phyloP scores from a whole-genome alignment of 2,797 vertebrate genomes.

The Vultur gryphus region DNA sequence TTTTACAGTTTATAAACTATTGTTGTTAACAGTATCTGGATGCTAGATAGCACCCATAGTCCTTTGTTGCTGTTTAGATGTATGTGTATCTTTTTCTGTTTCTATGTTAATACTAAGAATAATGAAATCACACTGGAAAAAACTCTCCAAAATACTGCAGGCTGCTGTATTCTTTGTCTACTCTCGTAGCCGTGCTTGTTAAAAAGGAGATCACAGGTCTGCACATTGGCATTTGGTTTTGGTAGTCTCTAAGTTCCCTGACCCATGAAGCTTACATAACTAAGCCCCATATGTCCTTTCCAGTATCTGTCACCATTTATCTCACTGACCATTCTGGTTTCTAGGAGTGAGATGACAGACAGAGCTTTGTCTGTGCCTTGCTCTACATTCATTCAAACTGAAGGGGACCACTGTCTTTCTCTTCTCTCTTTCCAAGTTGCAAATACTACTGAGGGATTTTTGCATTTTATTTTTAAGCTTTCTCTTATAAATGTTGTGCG shows the following conservation, averaged over 20 bases:
- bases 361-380: background rate
- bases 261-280: background rate
- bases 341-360: background rate
- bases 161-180: background rate
- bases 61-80: background rate
- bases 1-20: background rate
- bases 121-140: background rate
- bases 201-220: background rate
- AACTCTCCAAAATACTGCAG: background rate
- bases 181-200: background rate
- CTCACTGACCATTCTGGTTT: background rate
- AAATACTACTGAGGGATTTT: background rate
- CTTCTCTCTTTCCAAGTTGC: background rate
- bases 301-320: background rate
- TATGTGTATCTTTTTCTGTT: background rate
- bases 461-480: background rate
- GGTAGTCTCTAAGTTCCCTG: background rate
- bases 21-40: background rate
- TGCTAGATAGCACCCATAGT: background rate
- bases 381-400: background rate
- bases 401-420: background rate
- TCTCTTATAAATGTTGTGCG: background rate
- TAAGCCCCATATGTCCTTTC: background rate
- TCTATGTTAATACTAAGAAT: background rate
- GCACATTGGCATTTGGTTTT: background rate